Base-by-base conservation (phyloP, 2,888 invertebrate genomes). In the Rapana venosa region DNA sequence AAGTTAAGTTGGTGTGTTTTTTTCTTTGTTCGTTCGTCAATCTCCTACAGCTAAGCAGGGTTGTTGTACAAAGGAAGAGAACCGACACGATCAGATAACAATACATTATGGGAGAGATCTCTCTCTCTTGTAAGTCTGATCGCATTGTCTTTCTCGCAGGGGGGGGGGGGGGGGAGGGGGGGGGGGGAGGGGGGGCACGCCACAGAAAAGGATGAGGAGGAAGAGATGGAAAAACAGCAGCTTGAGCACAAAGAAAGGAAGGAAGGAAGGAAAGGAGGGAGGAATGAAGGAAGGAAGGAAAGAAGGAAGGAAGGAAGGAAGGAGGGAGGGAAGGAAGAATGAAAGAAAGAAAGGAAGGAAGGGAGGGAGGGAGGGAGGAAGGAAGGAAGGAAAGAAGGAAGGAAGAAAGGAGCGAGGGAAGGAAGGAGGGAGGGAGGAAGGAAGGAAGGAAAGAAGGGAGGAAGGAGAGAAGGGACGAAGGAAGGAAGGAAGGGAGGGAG, bases 321-420 rank as follows among this genome's bases (percentile, higher is more conserved):
- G n/a, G n/a, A n/a, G n/a, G n/a, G n/a, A n/a, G n/a, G n/a, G 22
- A 22, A 70, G 70, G 22, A 22, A 70, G 70, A 70, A 32, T 30
- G 83, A 83, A 32, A 83, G 83, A 83, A 32, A 83, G 83, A 83
- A 32, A 83, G 83, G 30, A 32, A 83, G 83, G 30, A 32, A 83
- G 83, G 30, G 83, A 83, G 83, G 30, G 83, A 83, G 83, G 30
- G 83, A 83, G 83, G 30, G 83, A 83, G 83, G 30, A 32, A 36
- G 32, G 15, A 17, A 32, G 30, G n/a, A n/a, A 13, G 11, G 20
- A 15, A 20, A 17, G 5, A 56, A 17, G 13, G 5, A 56, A 17
- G 11, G 4, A 5, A 20, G 70, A 20, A 6, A 70, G 20, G 4
- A 4, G 26, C 5, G 26, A 22, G 26, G 22, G 4, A 26, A 20